These are phyloP conservation scores for Tauraco hartlaubi DNA, from an alignment of 2,797 vertebrate species.

Conservation along the genomic window DNA sequence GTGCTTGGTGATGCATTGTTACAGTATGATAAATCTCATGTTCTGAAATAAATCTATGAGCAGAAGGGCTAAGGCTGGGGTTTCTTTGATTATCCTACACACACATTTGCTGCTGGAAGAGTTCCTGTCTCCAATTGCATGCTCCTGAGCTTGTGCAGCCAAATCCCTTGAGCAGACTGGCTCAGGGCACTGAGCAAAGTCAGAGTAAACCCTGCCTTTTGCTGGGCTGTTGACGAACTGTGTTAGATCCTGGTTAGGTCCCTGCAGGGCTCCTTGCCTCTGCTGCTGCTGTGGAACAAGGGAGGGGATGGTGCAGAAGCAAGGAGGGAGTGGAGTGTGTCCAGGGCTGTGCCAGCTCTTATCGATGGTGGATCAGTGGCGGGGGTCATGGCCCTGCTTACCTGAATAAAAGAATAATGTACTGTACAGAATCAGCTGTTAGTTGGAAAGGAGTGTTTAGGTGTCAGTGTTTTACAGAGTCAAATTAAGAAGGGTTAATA, in stretches of 20 bases:
- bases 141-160: background rate
- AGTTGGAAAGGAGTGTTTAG: background rate
- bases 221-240: rapidly evolving
- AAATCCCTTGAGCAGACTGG: background rate
- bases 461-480: conserved; percentile 2
- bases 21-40: background rate
- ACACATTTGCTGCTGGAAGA: background rate
- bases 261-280: background rate
- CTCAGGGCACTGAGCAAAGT: background rate
- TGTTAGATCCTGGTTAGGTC: background rate
- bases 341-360: background rate
- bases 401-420: background rate
- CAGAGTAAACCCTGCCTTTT: background rate
- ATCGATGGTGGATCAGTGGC: background rate
- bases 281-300: background rate
- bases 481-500: conserved; percentile 5
- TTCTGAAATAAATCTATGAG: background rate
- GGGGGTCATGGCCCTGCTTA: background rate
- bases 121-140: background rate
- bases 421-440: background rate
- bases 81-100: background rate
- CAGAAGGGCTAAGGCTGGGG: background rate
- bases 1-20: background rate
- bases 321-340: background rate
- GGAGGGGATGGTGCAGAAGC: background rate